A percentile compares a stretch with the other conserved stretches of the same genome.
phyloP scores from a whole-genome alignment of 2,797 vertebrate genomes.

The Poeciliopsis turneri region DNA sequence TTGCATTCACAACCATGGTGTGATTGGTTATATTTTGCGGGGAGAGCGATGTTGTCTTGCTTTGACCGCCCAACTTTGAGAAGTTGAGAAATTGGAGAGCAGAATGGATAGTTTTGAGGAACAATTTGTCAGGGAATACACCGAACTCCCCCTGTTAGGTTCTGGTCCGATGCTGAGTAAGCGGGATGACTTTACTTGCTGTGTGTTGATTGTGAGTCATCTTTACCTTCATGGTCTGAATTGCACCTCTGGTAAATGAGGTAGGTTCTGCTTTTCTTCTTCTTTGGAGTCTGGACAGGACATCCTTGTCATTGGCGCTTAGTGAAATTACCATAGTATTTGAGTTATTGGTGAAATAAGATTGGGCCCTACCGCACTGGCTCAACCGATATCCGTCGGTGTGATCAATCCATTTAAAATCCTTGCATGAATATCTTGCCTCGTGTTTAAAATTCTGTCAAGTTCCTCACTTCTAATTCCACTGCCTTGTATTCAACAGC shows the following conservation, averaged over 20 bases:
- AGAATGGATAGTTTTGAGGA: too few species aligned
- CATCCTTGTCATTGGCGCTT: too few species aligned
- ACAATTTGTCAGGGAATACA: too few species aligned
- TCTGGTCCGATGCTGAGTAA: background rate
- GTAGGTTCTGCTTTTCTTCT: background rate
- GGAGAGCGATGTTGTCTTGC: too few species aligned
- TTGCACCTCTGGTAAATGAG: background rate
- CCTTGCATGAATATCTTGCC: constrained; percentile 24
- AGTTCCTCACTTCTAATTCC: constrained; percentile 45
- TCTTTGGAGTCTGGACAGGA: background rate
- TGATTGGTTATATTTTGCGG: too few species aligned
- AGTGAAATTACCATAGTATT: background rate
- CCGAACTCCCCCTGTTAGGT: too few species aligned
- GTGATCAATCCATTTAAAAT: constrained; percentile 20
- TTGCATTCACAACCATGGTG: too few species aligned
- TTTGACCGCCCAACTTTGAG: too few species aligned
- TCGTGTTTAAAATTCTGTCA: constrained; percentile 14
- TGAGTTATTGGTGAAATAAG: background rate
- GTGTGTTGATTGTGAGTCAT: background rate
- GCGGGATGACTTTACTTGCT: background rate
- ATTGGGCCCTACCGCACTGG: too few species aligned
- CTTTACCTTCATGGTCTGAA: background rate
- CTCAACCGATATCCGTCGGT: background rate
- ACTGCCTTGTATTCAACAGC: constrained; percentile 35
- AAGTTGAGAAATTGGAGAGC: too few species aligned